phyloP scores from a whole-genome alignment of 2,113 vertebrate genomes.

The Amblyornis subalaris region DNA sequence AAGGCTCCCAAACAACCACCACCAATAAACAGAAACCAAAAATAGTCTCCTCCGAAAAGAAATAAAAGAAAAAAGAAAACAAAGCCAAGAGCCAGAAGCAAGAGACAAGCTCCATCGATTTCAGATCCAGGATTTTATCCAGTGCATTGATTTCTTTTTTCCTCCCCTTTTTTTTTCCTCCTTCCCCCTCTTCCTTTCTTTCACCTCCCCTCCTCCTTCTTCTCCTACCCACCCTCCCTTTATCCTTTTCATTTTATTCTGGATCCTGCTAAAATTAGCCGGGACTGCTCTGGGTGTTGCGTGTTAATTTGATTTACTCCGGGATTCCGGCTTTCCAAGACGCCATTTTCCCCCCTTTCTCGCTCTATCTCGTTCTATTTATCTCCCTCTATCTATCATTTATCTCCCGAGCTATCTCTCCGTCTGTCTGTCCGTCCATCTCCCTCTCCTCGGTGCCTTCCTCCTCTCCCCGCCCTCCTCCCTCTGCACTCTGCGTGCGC shows the following conservation, averaged over 20 bases:
- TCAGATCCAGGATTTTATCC: conserved; percentile 12
- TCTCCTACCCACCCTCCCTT: not conserved
- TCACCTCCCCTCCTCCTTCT: too few species aligned
- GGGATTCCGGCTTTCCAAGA: not conserved
- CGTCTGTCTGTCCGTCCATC: conserved; percentile 11
- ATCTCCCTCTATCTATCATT: conserved; percentile 37
- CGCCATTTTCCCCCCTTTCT: conserved; percentile 66
- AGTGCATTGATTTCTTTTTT: not conserved
- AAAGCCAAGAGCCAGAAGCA: not conserved
- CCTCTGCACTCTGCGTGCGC: conserved; percentile 34
- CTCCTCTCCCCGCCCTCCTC: conserved; percentile 14
- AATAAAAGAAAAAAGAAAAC: not conserved
- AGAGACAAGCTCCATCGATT: not conserved
- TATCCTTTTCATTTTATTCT: not conserved
- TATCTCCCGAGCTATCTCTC: conserved; percentile 45
- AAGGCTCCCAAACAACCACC: not conserved
- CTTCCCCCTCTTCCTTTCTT: not conserved
- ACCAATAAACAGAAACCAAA: not conserved
- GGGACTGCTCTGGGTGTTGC: conserved; percentile 40
- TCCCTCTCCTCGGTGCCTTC: conserved; percentile 41
- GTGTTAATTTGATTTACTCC: conserved; percentile 65
- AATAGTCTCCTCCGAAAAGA: not conserved
- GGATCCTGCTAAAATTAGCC: conserved; percentile 62
- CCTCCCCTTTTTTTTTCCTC: too few species aligned
- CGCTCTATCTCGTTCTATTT: conserved; percentile 23